Conservation (phyloP, 2,797 vertebrate species). For the Malacoraja senta region DNA sequence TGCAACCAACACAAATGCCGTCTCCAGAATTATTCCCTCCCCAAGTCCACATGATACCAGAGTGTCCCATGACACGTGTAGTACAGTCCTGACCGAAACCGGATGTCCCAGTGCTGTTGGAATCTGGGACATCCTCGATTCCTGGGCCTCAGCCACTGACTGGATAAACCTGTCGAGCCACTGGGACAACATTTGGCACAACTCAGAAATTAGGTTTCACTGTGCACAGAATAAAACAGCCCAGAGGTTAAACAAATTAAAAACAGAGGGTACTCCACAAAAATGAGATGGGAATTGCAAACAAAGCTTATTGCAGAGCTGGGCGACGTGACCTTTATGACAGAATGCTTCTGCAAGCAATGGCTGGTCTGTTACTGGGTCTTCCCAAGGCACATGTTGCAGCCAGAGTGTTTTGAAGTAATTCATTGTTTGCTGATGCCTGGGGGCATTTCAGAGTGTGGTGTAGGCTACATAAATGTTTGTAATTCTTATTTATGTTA, state of each 20-base stretch:
- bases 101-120: not conserved
- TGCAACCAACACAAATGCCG: not conserved
- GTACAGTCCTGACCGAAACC: not conserved
- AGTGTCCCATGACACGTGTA: not conserved
- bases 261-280: not conserved
- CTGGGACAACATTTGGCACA: not conserved
- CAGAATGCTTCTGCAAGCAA: not conserved
- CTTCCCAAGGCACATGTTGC: not conserved
- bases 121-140: not conserved
- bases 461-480: slow-evolving; percentile 12
- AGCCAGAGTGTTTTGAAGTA: not conserved
- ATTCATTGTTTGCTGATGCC: not conserved
- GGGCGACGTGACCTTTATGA: not conserved
- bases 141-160: not conserved
- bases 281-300: not conserved
- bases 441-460: not conserved
- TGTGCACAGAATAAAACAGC: not conserved
- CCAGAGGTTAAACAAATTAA: not conserved
- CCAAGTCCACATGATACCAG: not conserved
- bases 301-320: not conserved
- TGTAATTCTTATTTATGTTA: not conserved
- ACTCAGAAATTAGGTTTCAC: not conserved
- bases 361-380: not conserved
- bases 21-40: too few relatives aligned
- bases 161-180: not conserved